Evolutionary conservation across 1,140 invertebrate species (phyloP).

Genomic region (Coenobita brevimanus): DNA sequence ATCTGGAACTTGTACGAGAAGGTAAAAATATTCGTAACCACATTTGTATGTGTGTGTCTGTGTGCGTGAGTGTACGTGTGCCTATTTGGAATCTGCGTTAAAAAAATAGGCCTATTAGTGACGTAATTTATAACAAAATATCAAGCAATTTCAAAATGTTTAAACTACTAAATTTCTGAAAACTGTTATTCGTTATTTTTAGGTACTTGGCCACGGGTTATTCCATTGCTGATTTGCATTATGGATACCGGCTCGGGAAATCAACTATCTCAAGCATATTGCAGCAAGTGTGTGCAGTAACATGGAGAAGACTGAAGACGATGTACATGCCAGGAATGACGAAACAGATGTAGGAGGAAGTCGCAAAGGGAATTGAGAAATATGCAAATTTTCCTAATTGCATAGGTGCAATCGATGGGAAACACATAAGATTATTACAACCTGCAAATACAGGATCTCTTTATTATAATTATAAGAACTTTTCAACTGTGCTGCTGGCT

Average conservation of each 20-base stretch:
- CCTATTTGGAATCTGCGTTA: too few relatives aligned
- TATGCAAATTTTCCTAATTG: too few relatives aligned
- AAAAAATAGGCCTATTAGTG: too few relatives aligned
- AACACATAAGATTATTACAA: too few relatives aligned
- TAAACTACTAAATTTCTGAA: too few relatives aligned
- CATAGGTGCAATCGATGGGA: too few relatives aligned
- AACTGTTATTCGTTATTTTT: slow-evolving; percentile 19
- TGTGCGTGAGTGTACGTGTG: too few relatives aligned
- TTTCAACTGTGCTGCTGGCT: slow-evolving; percentile 28
- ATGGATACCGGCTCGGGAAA: too few relatives aligned
- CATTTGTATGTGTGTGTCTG: slow-evolving; percentile 11
- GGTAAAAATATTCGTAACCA: background rate
- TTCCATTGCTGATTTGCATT: slow-evolving; percentile 49
- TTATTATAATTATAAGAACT: slow-evolving; percentile 13
- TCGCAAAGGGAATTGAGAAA: slow-evolving; percentile 7
- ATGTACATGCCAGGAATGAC: slow-evolving; percentile 18
- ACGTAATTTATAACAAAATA: too few relatives aligned
- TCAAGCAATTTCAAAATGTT: too few relatives aligned
- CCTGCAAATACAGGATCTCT: background rate
- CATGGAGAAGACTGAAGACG: slow-evolving; percentile 19
- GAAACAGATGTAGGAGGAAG: slow-evolving; percentile 32
- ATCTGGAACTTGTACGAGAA: background rate
- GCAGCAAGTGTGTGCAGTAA: slow-evolving; percentile 31
- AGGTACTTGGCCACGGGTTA: slow-evolving; percentile 50
- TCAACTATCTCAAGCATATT: too few relatives aligned